Evolutionary conservation across 1,140 invertebrate species (phyloP).

Genomic region (Hyposmocoma kahamanoa): DNA sequence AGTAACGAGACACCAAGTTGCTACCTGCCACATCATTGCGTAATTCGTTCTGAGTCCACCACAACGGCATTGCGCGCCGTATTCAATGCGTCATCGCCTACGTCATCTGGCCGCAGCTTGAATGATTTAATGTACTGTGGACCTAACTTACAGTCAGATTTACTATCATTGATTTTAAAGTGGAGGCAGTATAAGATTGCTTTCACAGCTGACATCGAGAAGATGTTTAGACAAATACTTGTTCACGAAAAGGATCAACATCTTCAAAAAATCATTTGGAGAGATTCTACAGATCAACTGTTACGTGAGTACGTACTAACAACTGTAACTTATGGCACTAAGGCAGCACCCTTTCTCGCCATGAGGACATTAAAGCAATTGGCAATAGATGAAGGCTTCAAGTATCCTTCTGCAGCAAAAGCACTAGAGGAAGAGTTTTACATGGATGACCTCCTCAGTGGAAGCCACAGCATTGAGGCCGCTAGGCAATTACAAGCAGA

Average conservation of each 20-base stretch:
- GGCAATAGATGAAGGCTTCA: not conserved
- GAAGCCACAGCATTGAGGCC: not conserved
- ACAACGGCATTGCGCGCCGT: not conserved
- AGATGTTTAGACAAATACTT: slow-evolving; percentile 5
- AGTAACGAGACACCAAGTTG: not conserved
- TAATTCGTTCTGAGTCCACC: not conserved
- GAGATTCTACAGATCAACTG: not conserved
- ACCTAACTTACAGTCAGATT: slow-evolving; percentile 4
- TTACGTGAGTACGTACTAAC: not conserved
- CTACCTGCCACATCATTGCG: not conserved
- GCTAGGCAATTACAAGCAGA: slow-evolving; percentile 7
- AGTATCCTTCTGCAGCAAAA: slow-evolving; percentile 1
- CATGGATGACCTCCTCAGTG: slow-evolving; percentile 1
- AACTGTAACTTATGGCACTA: not conserved
- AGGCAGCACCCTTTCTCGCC: not conserved
- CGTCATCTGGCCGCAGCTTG: not conserved
- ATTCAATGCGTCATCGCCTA: not conserved
- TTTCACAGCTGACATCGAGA: not conserved
- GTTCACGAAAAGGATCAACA: not conserved
- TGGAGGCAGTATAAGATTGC: slow-evolving; percentile 4
- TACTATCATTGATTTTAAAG: not conserved
- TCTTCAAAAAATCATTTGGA: slow-evolving; percentile 2
- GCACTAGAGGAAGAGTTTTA: slow-evolving; percentile 1
- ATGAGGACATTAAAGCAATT: slow-evolving; percentile 4
- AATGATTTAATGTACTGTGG: slow-evolving; percentile 5